Conservation (phyloP, 2,113 vertebrate genomes). For the Otis tarda region DNA sequence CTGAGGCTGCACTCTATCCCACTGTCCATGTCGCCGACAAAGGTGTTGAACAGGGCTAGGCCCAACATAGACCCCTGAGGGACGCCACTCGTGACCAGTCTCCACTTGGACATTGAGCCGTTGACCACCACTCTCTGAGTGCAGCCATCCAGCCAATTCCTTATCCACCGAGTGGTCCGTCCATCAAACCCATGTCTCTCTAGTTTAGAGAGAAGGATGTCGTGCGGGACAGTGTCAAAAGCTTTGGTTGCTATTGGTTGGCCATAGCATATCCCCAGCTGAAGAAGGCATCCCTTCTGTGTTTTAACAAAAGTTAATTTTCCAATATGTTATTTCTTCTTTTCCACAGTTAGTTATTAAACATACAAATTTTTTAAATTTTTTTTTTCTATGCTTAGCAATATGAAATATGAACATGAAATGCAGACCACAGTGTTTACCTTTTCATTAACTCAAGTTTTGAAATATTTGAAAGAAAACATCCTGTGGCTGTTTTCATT, state of each 20-base stretch:
- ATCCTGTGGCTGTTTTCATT: constrained; percentile 50
- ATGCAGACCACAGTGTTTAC: constrained; percentile 21
- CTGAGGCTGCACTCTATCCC: too few relatives aligned
- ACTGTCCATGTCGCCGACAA: too few relatives aligned
- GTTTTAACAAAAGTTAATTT: not conserved
- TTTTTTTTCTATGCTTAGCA: not conserved
- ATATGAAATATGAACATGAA: not conserved
- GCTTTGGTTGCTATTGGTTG: not conserved
- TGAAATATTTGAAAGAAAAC: constrained; percentile 52
- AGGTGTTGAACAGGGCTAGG: too few relatives aligned
- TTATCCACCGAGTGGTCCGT: too few relatives aligned
- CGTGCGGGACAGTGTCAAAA: too few relatives aligned
- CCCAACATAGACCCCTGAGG: too few relatives aligned
- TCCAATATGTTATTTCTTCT: not conserved
- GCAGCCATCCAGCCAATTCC: too few relatives aligned
- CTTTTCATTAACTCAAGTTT: constrained; percentile 49
- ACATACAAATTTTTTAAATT: not conserved
- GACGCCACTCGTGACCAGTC: too few relatives aligned
- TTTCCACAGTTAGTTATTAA: not conserved
- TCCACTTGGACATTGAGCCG: too few relatives aligned
- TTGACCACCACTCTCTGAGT: too few relatives aligned
- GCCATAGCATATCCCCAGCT: not conserved
- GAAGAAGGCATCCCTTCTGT: not conserved
- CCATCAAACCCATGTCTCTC: too few relatives aligned
- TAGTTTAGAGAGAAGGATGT: too few relatives aligned